Evolutionary conservation across 2,888 invertebrate species (phyloP).

Genomic region (Entomobrya proxima): DNA sequence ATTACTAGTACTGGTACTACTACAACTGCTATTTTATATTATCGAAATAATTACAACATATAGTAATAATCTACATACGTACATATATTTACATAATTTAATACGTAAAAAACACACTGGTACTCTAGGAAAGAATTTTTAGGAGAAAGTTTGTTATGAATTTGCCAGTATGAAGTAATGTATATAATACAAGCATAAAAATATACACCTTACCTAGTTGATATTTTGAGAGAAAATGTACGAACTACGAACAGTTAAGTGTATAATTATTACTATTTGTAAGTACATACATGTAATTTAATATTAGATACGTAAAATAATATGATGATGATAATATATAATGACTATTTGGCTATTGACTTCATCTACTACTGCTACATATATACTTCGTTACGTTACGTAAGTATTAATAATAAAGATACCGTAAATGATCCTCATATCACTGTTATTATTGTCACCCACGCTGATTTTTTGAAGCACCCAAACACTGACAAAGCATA

Average conservation of each 20-base stretch:
- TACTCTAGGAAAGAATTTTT: neutral
- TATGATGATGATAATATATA: neutral
- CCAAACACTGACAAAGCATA: too few relatives aligned
- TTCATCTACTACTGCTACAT: slow-evolving; percentile 19
- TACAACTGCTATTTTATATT: slow-evolving; percentile 13
- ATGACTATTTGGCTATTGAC: slow-evolving; percentile 14
- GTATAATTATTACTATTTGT: neutral
- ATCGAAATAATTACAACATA: neutral
- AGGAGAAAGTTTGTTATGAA: neutral
- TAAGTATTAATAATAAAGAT: slow-evolving; percentile 40
- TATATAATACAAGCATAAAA: too few relatives aligned
- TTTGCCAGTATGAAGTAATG: too few relatives aligned
- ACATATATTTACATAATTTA: neutral
- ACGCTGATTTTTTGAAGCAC: too few relatives aligned
- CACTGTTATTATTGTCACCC: neutral
- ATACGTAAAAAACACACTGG: neutral
- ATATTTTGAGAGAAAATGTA: neutral
- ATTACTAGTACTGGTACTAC: slow-evolving; percentile 19
- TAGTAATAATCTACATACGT: too few relatives aligned
- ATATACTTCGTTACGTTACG: slow-evolving; percentile 35
- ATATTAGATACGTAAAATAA: neutral
- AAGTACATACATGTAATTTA: neutral
- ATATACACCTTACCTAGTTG: slow-evolving; percentile 6
- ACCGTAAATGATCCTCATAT: slow-evolving; percentile 37
- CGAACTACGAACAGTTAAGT: neutral